phyloP scores from a whole-genome alignment of 2,888 invertebrate species.

The Pteria penguin region DNA sequence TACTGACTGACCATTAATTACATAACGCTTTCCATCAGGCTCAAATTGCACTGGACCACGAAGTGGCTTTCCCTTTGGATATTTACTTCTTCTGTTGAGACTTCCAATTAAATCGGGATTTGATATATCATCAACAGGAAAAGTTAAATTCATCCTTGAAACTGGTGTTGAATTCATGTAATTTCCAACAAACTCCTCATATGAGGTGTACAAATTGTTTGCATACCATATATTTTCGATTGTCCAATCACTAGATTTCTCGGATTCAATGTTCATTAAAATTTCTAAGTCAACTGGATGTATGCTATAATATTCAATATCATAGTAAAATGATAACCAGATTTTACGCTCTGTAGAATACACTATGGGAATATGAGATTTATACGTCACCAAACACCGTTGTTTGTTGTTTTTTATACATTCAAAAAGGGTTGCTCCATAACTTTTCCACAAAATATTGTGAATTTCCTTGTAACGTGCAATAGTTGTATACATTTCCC shows the following conservation, averaged over 20 bases:
- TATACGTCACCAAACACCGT: slow-evolving; percentile 6
- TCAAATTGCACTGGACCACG: slow-evolving; percentile 67
- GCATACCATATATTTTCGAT: slow-evolving; percentile 67
- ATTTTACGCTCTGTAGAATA: slow-evolving; percentile 51
- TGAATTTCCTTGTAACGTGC: slow-evolving; percentile 11
- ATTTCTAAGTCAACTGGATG: slow-evolving; percentile 72
- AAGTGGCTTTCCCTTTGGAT: slow-evolving; percentile 47
- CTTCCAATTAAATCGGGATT: slow-evolving; percentile 45
- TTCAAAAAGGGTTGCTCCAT: slow-evolving; percentile 57
- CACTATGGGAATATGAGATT: slow-evolving; percentile 2
- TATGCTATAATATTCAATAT: slow-evolving; percentile 66
- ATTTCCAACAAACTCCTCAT: slow-evolving; percentile 53
- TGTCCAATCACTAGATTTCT: slow-evolving; percentile 59
- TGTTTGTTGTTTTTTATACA: slow-evolving; percentile 40
- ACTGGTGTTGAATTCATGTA: slow-evolving; percentile 56
- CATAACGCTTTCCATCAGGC: slow-evolving; percentile 68
- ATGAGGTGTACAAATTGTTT: slow-evolving; percentile 56
- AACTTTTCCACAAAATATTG: slow-evolving; percentile 64
- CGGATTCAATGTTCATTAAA: slow-evolving; percentile 63
- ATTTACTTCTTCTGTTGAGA: slow-evolving; percentile 49
- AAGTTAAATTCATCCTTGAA: slow-evolving; percentile 32
- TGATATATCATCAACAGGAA: slow-evolving; percentile 16
- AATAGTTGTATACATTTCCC: background rate
- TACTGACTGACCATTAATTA: slow-evolving; percentile 62
- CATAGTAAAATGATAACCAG: slow-evolving; percentile 70